Base-by-base conservation (phyloP, 92 coral and sea anemone species). In the Heliopora coerulea region DNA sequence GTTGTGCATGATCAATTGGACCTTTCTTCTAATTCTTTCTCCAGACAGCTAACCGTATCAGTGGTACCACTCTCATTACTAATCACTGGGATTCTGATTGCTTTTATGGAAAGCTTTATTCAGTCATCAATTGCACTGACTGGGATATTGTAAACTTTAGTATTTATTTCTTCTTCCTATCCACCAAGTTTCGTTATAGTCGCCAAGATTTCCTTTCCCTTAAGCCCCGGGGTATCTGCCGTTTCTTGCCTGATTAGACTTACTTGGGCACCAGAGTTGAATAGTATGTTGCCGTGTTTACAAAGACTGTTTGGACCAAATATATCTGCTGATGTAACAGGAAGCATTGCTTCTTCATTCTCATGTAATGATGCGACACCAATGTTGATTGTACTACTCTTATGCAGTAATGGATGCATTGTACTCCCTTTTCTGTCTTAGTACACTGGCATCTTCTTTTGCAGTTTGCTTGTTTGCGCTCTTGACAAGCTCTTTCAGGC, bases 181-280 rank as follows among this genome's bases (percentile, higher is more conserved):
- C 78, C 86, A 28, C 88, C 82, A 3, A 83, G 86, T 49, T 68
- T 83, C 1, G 87, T 59, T 13, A 87, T 62, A 33, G 78, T 13
- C 50, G 79, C 79, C 34, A 46, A 79, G 32, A 75, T 23, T 12
- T 69, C 65, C 62, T 86, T 79, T 35, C 85, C 46, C 52, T 86
- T 82, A 11, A 73, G 65, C 1, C 63, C 77, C 23, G 79, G 31
- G 27, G 39, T 66, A 40, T 86, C 83, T 0, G 85, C 83, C 14
- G 42, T 61, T 4, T 0, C 67, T 49, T 60, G 49, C 29, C 83
- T 42, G 15, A 86, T 78, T 63, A 86, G 58, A 31, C 33, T 21
- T 8, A 86, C 54, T 61, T 86, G 86, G 13, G 86, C 86, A 33
- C 86, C 91, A 24, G 67, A 75, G 46, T 87, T 89, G n/a, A 72